These are phyloP conservation scores for Apeltes quadracus DNA, from an alignment of 2,113 vertebrate genomes.

Conservation along the genomic window DNA sequence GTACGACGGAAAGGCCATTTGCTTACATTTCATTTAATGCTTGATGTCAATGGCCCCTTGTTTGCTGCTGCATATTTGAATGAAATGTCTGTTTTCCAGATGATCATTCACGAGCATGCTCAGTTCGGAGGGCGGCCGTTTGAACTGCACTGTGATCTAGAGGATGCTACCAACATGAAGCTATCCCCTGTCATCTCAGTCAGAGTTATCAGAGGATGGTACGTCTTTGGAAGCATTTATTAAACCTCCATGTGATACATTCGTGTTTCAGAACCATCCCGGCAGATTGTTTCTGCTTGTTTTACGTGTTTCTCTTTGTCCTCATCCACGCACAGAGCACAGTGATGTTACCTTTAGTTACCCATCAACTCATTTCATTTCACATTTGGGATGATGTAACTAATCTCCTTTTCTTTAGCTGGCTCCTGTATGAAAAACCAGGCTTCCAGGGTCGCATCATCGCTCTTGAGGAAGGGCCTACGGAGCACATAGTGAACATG, in stretches of 20 bases:
- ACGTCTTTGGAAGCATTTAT: constrained; percentile 27
- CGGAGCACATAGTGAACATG: constrained; percentile 84
- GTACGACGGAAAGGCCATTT: constrained; percentile 68
- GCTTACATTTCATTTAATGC: background rate
- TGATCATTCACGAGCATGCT: constrained; percentile 84
- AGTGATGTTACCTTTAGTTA: background rate
- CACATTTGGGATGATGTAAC: background rate
- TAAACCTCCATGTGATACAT: background rate
- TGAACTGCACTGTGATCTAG: constrained; percentile 85
- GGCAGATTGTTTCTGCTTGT: background rate
- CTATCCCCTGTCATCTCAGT: constrained; percentile 87
- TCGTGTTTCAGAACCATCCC: background rate
- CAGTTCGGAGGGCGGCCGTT: constrained; percentile 77
- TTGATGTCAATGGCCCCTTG: background rate
- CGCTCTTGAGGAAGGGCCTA: constrained; percentile 90
- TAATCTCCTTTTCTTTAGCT: constrained; percentile 78
- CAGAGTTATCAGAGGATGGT: constrained; percentile 94
- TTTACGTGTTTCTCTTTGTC: constrained; percentile 8
- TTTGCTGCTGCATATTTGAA: background rate
- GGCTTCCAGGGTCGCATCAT: constrained; percentile 90
- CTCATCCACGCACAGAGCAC: background rate
- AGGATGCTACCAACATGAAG: constrained; percentile 85
- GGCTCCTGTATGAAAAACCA: constrained; percentile 94
- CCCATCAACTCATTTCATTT: background rate
- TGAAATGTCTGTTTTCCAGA: constrained; percentile 69